phyloP scores from a whole-genome alignment of 2,888 invertebrate genomes.

The Drosophila neoperkinsi region DNA sequence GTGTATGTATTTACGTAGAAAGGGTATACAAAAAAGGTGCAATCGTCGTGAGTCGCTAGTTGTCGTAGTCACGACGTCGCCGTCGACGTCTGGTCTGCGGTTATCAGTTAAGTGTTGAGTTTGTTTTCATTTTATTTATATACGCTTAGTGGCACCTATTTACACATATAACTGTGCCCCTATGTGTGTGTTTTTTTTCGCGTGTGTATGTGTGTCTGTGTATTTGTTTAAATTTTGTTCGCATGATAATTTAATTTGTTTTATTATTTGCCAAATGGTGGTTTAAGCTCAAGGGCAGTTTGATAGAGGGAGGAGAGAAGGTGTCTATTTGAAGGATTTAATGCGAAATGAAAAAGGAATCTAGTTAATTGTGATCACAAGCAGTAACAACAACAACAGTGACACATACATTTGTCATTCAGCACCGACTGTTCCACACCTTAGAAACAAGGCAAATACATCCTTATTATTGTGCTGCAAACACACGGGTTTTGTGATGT shows the following conservation, averaged over 20 bases:
- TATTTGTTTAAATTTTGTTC: conserved; percentile 61
- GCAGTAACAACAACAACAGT: conserved; percentile 21
- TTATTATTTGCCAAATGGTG: conserved; percentile 46
- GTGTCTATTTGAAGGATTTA: conserved; percentile 27
- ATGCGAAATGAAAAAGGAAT: conserved; percentile 27
- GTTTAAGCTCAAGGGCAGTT: conserved; percentile 28
- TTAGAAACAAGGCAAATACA: conserved; percentile 47
- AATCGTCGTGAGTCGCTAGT: conserved; percentile 28
- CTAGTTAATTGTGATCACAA: conserved; percentile 26
- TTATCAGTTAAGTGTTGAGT: conserved; percentile 66
- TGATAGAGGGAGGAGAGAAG: not conserved
- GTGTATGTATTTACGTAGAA: not conserved
- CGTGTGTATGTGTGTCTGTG: conserved; percentile 1
- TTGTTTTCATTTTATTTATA: conserved; percentile 69
- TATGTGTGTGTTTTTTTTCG: conserved; percentile 6
- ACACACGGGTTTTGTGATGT: conserved; percentile 17
- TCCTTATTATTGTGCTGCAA: conserved; percentile 37
- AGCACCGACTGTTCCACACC: conserved; percentile 46
- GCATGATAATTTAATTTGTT: conserved; percentile 68
- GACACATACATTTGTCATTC: conserved; percentile 60
- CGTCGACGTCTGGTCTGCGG: conserved; percentile 63
- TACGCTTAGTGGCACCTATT: conserved; percentile 72
- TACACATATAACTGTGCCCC: conserved; percentile 34
- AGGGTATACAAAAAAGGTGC: conserved; percentile 20
- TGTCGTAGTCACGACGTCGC: conserved; percentile 62